A percentile compares a stretch with the other conserved stretches of the same genome.
These are phyloP conservation scores for Xenops minutus DNA, from an alignment of 2,797 vertebrate genomes.

Conservation along the genomic window DNA sequence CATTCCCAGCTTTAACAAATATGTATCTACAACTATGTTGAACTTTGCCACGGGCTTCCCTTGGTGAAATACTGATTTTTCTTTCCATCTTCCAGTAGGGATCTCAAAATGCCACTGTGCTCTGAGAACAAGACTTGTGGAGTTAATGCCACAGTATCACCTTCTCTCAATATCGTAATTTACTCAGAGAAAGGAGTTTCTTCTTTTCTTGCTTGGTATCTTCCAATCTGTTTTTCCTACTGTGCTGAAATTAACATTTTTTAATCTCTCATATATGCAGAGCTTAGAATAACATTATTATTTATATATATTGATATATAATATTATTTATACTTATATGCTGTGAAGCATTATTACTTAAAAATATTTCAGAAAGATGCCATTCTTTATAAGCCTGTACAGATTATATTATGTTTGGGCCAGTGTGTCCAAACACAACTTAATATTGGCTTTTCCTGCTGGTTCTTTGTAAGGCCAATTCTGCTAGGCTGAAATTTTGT, in stretches of 20 bases:
- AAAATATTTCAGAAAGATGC: not conserved
- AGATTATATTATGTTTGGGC: not conserved
- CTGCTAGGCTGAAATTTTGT: not conserved
- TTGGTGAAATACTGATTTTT: not conserved
- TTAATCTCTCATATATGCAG: not conserved
- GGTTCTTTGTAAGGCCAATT: not conserved
- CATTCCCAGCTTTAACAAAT: not conserved
- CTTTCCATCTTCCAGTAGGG: not conserved
- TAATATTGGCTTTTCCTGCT: not conserved
- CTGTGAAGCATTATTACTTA: not conserved
- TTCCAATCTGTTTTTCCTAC: not conserved
- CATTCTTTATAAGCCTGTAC: not conserved
- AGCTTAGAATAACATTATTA: not conserved
- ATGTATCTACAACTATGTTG: not conserved
- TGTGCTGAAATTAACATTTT: not conserved
- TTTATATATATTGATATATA: not conserved
- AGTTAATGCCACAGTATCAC: not conserved
- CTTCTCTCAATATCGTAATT: not conserved
- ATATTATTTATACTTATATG: not conserved
- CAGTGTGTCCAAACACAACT: not conserved
- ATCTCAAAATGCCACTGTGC: not conserved
- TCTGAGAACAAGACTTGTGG: not conserved
- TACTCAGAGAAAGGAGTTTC: not conserved
- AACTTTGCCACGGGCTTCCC: conserved; percentile 5
- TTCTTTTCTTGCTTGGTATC: not conserved